Evolutionary conservation across 2,113 vertebrate species (phyloP).

Genomic region (Albula goreensis): DNA sequence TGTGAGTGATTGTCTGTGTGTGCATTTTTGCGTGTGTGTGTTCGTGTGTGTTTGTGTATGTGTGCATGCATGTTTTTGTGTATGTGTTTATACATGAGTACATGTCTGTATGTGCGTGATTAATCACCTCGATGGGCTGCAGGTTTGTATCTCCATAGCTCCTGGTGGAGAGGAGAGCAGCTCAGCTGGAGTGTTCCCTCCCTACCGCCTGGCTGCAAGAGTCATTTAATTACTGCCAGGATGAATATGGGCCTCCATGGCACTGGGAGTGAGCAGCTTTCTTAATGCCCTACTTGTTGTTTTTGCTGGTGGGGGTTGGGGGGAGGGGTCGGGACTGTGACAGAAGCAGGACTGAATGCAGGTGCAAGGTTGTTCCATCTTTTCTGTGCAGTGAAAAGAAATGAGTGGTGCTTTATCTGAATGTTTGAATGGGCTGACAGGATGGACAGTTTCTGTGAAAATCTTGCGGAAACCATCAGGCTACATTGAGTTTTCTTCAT

Average conservation of each 20-base stretch:
- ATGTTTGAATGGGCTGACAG: neutral
- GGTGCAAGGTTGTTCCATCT: neutral
- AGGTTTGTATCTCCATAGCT: constrained; percentile 4
- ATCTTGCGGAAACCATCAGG: too few species aligned
- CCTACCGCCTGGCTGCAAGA: constrained; percentile 2
- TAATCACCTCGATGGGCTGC: constrained; percentile 19
- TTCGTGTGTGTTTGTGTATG: neutral
- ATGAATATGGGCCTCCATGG: constrained; percentile 40
- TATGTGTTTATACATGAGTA: neutral
- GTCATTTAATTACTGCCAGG: constrained; percentile 57
- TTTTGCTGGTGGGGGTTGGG: too few species aligned
- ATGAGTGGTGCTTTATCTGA: neutral
- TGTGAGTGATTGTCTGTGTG: neutral
- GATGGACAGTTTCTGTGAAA: too few species aligned
- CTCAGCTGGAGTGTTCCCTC: constrained; percentile 17
- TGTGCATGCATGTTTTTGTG: neutral
- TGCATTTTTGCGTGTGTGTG: neutral
- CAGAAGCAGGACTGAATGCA: neutral
- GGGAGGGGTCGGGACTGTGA: neutral
- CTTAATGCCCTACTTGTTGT: constrained; percentile 59
- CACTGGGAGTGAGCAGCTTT: constrained; percentile 45
- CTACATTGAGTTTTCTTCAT: too few species aligned
- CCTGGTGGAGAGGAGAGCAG: constrained; percentile 2
- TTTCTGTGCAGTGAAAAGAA: neutral
- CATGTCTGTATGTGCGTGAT: neutral